These are phyloP conservation scores for Drosophila ironensis DNA, from an alignment of 1,140 invertebrate species.

Conservation along the genomic window DNA sequence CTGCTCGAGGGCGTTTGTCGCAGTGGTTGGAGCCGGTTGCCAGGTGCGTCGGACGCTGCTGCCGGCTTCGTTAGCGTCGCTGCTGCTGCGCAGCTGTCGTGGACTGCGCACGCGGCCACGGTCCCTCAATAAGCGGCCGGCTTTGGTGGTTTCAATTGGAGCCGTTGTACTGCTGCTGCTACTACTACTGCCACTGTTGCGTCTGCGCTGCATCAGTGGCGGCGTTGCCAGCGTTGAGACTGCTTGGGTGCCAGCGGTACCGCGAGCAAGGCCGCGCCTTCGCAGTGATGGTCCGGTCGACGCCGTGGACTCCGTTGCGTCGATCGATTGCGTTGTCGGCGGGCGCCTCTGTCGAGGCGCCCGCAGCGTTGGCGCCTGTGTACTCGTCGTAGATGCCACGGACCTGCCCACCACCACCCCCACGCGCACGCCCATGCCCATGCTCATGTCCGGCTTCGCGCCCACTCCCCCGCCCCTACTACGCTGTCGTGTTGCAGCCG, in stretches of 20 bases:
- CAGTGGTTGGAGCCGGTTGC: slow-evolving; percentile 13
- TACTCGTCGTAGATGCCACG: slow-evolving; percentile 51
- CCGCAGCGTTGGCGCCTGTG: slow-evolving; percentile 63
- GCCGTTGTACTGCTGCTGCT: slow-evolving; percentile 29
- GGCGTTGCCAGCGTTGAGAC: slow-evolving; percentile 12
- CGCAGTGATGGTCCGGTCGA: neutral
- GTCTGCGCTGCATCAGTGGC: slow-evolving; percentile 13
- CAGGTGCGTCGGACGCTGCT: slow-evolving; percentile 21
- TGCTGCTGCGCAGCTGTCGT: slow-evolving; percentile 40
- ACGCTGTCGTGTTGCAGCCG: slow-evolving; percentile 32
- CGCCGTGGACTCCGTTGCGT: slow-evolving; percentile 6
- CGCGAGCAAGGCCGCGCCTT: slow-evolving; percentile 23
- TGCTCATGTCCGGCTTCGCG: too few relatives aligned
- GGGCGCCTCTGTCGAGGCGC: slow-evolving; percentile 67
- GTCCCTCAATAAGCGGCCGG: slow-evolving; percentile 6
- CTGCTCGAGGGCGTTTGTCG: neutral
- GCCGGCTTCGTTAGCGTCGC: neutral
- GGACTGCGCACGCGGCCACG: slow-evolving; percentile 43
- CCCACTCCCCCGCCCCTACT: slow-evolving; percentile 11
- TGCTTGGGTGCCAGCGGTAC: slow-evolving; percentile 10
- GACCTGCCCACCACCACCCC: neutral
- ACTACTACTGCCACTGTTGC: slow-evolving; percentile 28
- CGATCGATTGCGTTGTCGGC: slow-evolving; percentile 58
- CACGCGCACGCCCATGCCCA: too few relatives aligned
- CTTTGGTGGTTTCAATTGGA: slow-evolving; percentile 1